A percentile compares a stretch with the other conserved stretches of the same genome.
phyloP scores from a whole-genome alignment of 2,113 vertebrate genomes.

The Lophochroa leadbeateri region DNA sequence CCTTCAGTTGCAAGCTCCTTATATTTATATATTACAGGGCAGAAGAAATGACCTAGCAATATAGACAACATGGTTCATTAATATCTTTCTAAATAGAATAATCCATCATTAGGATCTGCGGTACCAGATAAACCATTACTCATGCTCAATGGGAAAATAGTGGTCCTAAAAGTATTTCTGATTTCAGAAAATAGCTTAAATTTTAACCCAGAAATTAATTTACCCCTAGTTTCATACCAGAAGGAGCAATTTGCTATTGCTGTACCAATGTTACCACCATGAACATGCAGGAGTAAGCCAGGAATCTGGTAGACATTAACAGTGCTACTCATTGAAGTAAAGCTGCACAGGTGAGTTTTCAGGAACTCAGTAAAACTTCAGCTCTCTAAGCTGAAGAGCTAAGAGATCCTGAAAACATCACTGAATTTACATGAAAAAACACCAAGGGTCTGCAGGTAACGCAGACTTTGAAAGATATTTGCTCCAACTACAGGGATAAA shows the following conservation, averaged over 20 bases:
- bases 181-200: neutral
- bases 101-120: neutral
- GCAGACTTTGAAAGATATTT: neutral
- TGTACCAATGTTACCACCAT: neutral
- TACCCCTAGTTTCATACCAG: neutral
- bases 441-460: neutral
- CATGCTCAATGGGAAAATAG: accelerated
- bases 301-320: neutral
- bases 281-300: neutral
- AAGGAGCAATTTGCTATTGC: neutral
- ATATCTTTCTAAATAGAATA: neutral
- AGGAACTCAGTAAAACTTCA: neutral
- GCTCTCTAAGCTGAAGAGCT: neutral
- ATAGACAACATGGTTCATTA: neutral
- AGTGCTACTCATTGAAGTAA: neutral
- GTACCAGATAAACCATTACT: neutral
- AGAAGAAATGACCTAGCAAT: neutral
- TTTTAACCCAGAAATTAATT: neutral
- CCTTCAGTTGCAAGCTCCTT: neutral
- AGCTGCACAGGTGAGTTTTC: neutral
- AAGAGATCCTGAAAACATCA: neutral
- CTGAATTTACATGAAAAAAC: neutral
- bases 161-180: neutral
- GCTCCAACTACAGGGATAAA: neutral
- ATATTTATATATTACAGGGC: neutral